phyloP scores from a whole-genome alignment of 1,140 invertebrate species.

The Cotesia chilonis region DNA sequence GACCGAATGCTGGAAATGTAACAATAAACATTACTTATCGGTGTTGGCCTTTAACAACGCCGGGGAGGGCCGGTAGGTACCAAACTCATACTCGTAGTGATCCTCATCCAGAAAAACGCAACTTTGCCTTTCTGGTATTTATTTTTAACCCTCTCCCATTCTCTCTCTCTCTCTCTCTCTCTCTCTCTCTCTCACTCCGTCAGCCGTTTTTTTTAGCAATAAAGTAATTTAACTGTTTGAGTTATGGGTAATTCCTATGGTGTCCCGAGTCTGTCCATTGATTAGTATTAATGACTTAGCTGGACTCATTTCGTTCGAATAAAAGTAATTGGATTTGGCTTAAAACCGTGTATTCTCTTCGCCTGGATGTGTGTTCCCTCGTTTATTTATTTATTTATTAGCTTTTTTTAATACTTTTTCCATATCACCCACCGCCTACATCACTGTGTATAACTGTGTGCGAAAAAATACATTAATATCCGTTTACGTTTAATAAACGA shows the following conservation, averaged over 20 bases:
- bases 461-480: constrained; percentile 69
- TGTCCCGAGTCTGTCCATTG: constrained; percentile 55
- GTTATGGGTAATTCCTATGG: constrained; percentile 65
- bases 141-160: constrained; percentile 13
- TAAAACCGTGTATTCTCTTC: constrained; percentile 53
- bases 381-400: constrained; percentile 30
- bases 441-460: constrained; percentile 35
- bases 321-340: constrained; percentile 68
- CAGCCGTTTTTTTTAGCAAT: constrained; percentile 52
- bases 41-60: constrained; percentile 59
- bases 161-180: too few species aligned
- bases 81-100: constrained; percentile 30
- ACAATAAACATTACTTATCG: constrained; percentile 68
- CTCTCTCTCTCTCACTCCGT: neutral
- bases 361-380: constrained; percentile 26
- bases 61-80: constrained; percentile 37
- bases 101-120: constrained; percentile 48
- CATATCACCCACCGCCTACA: neutral
- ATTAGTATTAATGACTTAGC: constrained; percentile 69
- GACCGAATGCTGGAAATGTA: constrained; percentile 54
- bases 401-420: neutral
- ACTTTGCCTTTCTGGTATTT: constrained; percentile 30
- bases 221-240: constrained; percentile 66
- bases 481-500: constrained; percentile 67
- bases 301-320: constrained; percentile 68